Evolutionary conservation across 2,888 invertebrate species (phyloP), one percentile per base, ranked within the genome.

Genomic region (Oxystoma pomonae): DNA sequence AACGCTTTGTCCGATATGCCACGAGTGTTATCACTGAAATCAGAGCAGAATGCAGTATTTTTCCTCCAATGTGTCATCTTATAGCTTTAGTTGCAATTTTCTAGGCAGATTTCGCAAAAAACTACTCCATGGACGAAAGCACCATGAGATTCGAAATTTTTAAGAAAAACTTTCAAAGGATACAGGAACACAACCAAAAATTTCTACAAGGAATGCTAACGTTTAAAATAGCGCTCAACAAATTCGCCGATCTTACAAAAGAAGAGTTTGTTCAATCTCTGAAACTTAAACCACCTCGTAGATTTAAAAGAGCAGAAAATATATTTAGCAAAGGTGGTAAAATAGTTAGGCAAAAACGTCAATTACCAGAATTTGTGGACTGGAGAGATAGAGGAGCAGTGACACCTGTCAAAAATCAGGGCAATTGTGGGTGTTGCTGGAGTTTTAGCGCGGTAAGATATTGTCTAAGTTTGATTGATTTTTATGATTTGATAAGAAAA

Each of bases 61-160:
- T n/a, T n/a, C n/a, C n/a, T n/a, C n/a, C n/a, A n/a, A n/a, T n/a
- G n/a, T n/a, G n/a, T n/a, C n/a, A n/a, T n/a, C n/a, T n/a, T n/a
- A n/a, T n/a, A n/a, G n/a, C n/a, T n/a, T n/a, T n/a, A n/a, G n/a
- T n/a, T n/a, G n/a, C n/a, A n/a, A n/a, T n/a, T n/a, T 35, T 53
- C n/a, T n/a, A 53, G 93, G 93, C 93, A 50, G 84, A 87, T 56
- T 76, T 87, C 7, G 93, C 93, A 57, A 94, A 90, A 82, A 88
- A 58, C n/a, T 69, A 65, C 50, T 64, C 66, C 12, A 59, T 60
- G 0, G 20, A 62, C 51, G 67, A 70, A 55, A 68, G 68, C 9
- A 5, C 20, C 16, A 21, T 18, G 1, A 60, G 69, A 20, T 70
- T 68, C 58, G 20, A 61, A n/a, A 67, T 67, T 16, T 70, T 67